phyloP scores from a whole-genome alignment of 1,140 invertebrate genomes.

The Drosophila subobscura region DNA sequence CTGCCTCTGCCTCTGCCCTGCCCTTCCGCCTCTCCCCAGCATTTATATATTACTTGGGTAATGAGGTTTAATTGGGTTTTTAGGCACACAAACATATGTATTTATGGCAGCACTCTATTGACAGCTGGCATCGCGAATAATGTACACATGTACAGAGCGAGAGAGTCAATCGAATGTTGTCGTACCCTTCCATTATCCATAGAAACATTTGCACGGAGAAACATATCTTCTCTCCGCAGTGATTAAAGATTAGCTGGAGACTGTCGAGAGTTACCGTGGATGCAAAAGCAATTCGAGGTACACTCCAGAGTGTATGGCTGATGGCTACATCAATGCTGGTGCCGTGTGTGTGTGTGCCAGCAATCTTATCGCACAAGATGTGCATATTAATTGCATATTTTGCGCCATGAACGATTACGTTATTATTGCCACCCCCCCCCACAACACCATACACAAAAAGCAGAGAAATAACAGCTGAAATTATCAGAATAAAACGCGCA shows the following conservation, averaged over 20 bases:
- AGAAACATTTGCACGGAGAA: too few relatives aligned
- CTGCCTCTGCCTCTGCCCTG: not conserved
- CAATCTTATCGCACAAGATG: slow-evolving; percentile 47
- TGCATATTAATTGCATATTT: slow-evolving; percentile 46
- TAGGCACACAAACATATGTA: not conserved
- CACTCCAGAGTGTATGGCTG: too few relatives aligned
- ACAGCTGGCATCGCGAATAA: slow-evolving; percentile 7
- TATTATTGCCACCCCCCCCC: not conserved
- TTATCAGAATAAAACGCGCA: slow-evolving; percentile 11
- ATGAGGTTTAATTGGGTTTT: slow-evolving; percentile 59
- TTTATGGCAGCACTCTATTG: slow-evolving; percentile 8
- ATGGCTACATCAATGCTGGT: too few relatives aligned
- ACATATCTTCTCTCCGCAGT: too few relatives aligned
- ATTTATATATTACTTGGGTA: slow-evolving; percentile 53
- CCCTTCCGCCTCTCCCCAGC: not conserved
- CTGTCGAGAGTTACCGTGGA: too few relatives aligned
- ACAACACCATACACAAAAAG: too few relatives aligned
- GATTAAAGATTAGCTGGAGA: too few relatives aligned
- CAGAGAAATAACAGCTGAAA: not conserved
- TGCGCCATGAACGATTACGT: slow-evolving; percentile 31
- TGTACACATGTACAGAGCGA: not conserved
- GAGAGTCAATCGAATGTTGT: too few relatives aligned
- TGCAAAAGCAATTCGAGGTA: too few relatives aligned
- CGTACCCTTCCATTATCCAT: too few relatives aligned
- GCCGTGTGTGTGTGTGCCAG: not conserved